Evolutionary conservation across 2,888 invertebrate species (phyloP).

Genomic region (Onchidella celtica): DNA sequence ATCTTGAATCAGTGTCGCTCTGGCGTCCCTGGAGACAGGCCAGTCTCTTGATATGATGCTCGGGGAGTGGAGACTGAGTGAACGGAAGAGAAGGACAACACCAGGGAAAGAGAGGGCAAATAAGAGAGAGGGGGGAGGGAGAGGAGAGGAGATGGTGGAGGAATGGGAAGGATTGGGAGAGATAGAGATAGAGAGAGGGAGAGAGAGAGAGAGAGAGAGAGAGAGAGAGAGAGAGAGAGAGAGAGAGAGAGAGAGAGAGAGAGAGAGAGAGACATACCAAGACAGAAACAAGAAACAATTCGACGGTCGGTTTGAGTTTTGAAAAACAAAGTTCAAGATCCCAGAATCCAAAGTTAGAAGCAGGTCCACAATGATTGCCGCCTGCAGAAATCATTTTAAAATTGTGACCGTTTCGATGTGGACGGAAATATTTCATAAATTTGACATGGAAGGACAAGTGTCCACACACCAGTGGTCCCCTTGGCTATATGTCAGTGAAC

Average conservation of each 20-base stretch:
- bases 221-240: conserved; percentile 22
- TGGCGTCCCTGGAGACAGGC: conserved; percentile 7
- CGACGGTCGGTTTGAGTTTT: background rate
- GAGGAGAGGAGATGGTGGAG: background rate
- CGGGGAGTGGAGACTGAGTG: background rate
- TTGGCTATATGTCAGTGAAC: too few relatives aligned
- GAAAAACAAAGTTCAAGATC: too few relatives aligned
- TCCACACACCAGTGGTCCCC: too few relatives aligned
- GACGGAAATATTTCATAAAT: background rate
- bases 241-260: conserved; percentile 13
- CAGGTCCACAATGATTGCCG: background rate
- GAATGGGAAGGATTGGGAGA: background rate
- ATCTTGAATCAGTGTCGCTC: conserved; percentile 52
- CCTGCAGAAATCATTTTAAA: background rate
- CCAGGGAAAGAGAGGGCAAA: conserved; percentile 31
- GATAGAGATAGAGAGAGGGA: background rate
- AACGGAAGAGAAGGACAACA: conserved; percentile 19
- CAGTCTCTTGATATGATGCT: background rate
- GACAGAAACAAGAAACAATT: background rate
- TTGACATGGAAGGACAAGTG: background rate
- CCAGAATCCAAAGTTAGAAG: too few relatives aligned
- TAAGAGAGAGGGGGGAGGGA: background rate
- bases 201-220: background rate
- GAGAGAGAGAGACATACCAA: background rate
- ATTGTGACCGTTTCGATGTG: background rate